phyloP scores from a whole-genome alignment of 2,888 invertebrate species.

The Mythimna albipuncta region DNA sequence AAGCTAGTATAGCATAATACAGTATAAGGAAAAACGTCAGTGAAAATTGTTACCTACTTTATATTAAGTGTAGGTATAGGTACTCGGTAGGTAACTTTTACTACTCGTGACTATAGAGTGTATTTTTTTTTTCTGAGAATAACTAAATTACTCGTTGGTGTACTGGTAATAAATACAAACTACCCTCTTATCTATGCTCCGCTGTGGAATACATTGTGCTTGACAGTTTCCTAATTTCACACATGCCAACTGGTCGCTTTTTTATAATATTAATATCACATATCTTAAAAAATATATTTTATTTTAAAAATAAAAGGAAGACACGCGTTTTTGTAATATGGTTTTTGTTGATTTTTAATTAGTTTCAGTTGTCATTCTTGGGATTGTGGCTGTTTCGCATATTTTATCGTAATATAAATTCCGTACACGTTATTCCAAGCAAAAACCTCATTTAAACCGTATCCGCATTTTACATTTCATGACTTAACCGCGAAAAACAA shows the following conservation, averaged over 20 bases:
- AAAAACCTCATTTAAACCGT: conserved; percentile 23
- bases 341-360: conserved; percentile 23
- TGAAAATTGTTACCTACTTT: background rate
- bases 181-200: conserved; percentile 41
- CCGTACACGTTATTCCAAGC: conserved; percentile 2
- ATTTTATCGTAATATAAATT: conserved; percentile 18
- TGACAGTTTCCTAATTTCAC: conserved; percentile 51
- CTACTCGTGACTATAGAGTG: conserved; percentile 14
- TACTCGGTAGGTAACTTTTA: background rate
- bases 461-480: conserved; percentile 44
- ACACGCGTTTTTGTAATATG: background rate
- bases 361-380: conserved; percentile 29
- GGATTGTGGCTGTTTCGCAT: conserved; percentile 2
- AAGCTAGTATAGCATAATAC: background rate
- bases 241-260: conserved; percentile 24
- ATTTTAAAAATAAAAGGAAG: conserved; percentile 1
- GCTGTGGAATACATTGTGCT: conserved; percentile 30
- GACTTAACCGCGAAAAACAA: conserved; percentile 57
- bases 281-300: background rate
- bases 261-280: no score
- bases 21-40: background rate
- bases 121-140: conserved; percentile 21
- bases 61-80: background rate
- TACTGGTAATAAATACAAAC: conserved; percentile 47
- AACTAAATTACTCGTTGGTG: conserved; percentile 30